phyloP scores from a whole-genome alignment of 2,888 invertebrate genomes.

The Lissonota sp. region DNA sequence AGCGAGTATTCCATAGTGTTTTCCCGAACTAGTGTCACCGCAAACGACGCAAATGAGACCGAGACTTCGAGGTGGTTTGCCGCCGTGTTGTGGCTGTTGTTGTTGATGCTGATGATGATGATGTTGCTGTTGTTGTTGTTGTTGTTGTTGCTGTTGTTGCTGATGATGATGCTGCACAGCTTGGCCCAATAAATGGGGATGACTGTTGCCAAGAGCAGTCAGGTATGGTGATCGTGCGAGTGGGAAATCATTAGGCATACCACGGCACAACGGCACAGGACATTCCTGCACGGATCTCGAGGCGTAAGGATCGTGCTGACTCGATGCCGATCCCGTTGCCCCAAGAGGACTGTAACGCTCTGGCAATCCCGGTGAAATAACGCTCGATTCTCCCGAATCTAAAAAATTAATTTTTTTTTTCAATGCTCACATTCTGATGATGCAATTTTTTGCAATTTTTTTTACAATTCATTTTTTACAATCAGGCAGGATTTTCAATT shows the following conservation, averaged over 20 bases:
- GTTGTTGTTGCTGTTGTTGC: constrained; percentile 36
- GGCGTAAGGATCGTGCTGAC: constrained; percentile 79
- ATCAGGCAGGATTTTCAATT: no score
- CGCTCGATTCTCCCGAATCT: constrained; percentile 82
- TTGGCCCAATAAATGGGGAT: constrained; percentile 77
- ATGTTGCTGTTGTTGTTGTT: constrained; percentile 53
- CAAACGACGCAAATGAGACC: constrained; percentile 98
- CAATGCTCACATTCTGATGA: constrained; percentile 4
- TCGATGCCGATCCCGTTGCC: constrained; percentile 79
- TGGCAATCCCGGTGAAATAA: constrained; percentile 82
- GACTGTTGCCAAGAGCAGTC: constrained; percentile 81
- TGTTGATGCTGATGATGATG: constrained; percentile 69
- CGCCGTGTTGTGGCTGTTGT: constrained; percentile 75
- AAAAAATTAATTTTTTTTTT: constrained; percentile 59
- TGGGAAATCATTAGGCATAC: constrained; percentile 79
- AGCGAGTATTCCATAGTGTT: constrained; percentile 98
- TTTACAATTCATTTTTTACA: no score
- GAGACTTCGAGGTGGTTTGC: constrained; percentile 85
- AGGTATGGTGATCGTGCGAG: constrained; percentile 80
- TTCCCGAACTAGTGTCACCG: constrained; percentile 98
- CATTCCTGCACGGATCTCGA: constrained; percentile 81
- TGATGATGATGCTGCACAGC: constrained; percentile 63
- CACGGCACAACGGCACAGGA: constrained; percentile 81
- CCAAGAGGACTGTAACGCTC: constrained; percentile 82
- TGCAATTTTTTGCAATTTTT: no score